A percentile compares a stretch with the other conserved stretches of the same genome.
These are phyloP conservation scores for Congeria kusceri DNA, from an alignment of 2,888 invertebrate species.

Conservation along the genomic window DNA sequence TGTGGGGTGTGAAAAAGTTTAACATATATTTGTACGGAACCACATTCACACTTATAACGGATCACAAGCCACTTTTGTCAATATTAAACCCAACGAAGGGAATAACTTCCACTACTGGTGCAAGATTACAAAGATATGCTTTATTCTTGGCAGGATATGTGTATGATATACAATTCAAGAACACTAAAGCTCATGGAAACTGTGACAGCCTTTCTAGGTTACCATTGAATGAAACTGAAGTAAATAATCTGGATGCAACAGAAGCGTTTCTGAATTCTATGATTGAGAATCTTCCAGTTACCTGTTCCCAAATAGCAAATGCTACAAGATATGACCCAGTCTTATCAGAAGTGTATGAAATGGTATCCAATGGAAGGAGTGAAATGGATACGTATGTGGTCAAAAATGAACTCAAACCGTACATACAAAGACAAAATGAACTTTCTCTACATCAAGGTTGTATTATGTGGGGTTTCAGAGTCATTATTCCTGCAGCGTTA, in stretches of 20 bases:
- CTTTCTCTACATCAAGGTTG: too few relatives aligned
- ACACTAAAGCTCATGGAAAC: too few relatives aligned
- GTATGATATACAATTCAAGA: too few relatives aligned
- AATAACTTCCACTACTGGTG: too few relatives aligned
- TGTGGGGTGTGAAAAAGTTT: conserved; percentile 84
- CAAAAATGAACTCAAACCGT: too few relatives aligned
- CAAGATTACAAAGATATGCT: conserved; percentile 33
- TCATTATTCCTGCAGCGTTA: too few relatives aligned
- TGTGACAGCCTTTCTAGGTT: too few relatives aligned
- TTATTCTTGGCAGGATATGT: conserved; percentile 29
- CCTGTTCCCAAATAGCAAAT: background rate
- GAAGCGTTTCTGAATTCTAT: too few relatives aligned
- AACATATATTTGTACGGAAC: conserved; percentile 83
- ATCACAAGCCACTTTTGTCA: conserved; percentile 55
- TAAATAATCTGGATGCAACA: too few relatives aligned
- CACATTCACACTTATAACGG: conserved; percentile 78
- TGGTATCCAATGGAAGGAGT: background rate
- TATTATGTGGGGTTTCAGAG: too few relatives aligned
- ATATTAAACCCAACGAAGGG: conserved; percentile 54
- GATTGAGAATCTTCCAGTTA: conserved; percentile 74
- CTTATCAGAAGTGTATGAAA: conserved; percentile 2
- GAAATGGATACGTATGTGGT: background rate
- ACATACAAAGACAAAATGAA: too few relatives aligned
- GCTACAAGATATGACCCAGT: background rate
- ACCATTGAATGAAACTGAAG: too few relatives aligned